phyloP scores from a whole-genome alignment of 2,113 vertebrate species.

The Oxyruncus cristatus region DNA sequence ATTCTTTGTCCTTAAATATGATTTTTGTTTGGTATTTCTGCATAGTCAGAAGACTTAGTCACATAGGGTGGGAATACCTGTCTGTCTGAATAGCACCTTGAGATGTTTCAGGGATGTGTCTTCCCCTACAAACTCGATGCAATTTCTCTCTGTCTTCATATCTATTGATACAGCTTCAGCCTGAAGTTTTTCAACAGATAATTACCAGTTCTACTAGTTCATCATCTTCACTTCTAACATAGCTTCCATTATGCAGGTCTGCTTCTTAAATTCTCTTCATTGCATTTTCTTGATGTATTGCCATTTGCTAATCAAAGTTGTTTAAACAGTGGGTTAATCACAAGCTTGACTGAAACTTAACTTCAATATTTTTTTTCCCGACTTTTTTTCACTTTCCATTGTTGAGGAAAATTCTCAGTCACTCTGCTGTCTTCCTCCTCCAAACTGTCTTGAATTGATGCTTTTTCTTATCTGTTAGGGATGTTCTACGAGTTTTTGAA shows the following conservation, averaged over 20 bases:
- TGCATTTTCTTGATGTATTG: neutral
- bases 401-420: neutral
- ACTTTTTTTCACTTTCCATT: neutral
- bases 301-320: neutral
- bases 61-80: neutral
- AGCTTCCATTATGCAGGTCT: neutral
- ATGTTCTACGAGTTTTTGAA: neutral
- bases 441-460: neutral
- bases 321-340: neutral
- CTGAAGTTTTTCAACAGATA: neutral
- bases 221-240: neutral
- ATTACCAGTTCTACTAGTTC: neutral
- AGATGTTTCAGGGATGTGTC: neutral
- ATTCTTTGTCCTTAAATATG: neutral
- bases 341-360: neutral
- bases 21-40: neutral
- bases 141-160: neutral
- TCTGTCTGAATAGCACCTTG: neutral
- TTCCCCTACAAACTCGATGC: neutral
- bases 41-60: neutral
- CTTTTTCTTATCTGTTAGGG: neutral
- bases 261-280: neutral
- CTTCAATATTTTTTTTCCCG: neutral
- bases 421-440: neutral
- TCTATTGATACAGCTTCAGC: neutral